Conservation (phyloP, 2,797 vertebrate species). For the Arvicola amphibius region DNA sequence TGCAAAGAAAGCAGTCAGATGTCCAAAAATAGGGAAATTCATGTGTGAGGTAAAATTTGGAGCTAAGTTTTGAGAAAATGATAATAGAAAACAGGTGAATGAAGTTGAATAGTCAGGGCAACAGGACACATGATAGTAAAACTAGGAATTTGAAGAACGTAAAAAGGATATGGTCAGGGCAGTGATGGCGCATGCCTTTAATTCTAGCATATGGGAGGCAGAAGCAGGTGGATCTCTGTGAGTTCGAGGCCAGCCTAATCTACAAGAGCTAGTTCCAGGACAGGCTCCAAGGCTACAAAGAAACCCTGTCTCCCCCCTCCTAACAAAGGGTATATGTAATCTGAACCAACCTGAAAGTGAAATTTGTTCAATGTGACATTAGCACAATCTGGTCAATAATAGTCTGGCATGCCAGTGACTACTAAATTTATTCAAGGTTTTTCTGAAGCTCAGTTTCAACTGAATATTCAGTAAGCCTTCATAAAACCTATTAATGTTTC, state of each 20-base stretch:
- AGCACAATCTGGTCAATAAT: not conserved
- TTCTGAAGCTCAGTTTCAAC: not conserved
- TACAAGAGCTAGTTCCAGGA: no score
- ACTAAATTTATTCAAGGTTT: not conserved
- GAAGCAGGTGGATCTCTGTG: no score
- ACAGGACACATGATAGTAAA: not conserved
- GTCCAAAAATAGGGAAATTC: constrained; percentile 1
- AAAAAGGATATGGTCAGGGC: not conserved
- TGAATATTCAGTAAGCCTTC: not conserved
- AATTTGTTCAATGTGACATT: not conserved
- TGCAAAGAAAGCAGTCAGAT: not conserved
- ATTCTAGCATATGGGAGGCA: no score
- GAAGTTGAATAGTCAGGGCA: not conserved
- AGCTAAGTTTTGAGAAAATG: not conserved
- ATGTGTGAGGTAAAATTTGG: not conserved
- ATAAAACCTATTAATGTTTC: not conserved
- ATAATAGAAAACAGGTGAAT: not conserved
- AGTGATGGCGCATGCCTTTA: no score
- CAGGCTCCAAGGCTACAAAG: no score
- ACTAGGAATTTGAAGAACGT: not conserved
- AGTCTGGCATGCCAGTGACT: not conserved
- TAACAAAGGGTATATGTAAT: not conserved
- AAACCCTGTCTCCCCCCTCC: no score
- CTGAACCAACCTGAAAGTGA: not conserved
- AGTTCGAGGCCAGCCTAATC: no score